Evolutionary conservation across 2,113 vertebrate species (phyloP).

Genomic region (Thalassarche chlororhynchos): DNA sequence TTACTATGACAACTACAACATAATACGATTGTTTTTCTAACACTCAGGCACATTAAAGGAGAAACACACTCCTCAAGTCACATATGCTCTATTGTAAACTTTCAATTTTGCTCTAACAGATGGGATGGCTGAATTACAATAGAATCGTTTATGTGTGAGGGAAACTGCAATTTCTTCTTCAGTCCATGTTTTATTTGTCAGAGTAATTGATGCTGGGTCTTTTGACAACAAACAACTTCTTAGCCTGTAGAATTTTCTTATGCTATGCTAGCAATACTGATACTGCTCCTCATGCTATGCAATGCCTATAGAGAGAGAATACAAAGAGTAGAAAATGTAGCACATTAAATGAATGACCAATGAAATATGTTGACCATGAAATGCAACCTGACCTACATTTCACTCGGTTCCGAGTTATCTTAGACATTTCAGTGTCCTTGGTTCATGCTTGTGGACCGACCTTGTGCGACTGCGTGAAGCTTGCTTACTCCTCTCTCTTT

Average conservation of each 20-base stretch:
- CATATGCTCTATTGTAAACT: background rate
- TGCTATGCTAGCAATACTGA: no score
- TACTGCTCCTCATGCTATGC: background rate
- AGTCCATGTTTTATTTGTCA: background rate
- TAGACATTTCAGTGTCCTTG: background rate
- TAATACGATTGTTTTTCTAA: background rate
- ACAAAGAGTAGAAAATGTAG: background rate
- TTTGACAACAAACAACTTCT: background rate
- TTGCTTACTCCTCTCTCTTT: background rate
- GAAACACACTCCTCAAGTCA: background rate
- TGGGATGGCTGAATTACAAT: slow-evolving; percentile 10
- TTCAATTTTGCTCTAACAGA: background rate
- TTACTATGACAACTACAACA: background rate
- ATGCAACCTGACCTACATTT: background rate
- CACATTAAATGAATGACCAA: background rate
- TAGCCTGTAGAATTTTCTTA: background rate
- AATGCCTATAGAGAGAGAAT: background rate
- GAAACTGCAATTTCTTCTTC: slow-evolving; percentile 15
- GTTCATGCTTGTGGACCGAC: background rate
- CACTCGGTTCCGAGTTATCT: background rate
- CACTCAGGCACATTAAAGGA: background rate
- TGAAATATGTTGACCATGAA: background rate
- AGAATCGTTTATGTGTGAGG: background rate
- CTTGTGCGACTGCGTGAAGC: background rate
- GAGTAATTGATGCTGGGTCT: background rate